These are phyloP conservation scores for Dioctria linearis DNA, from an alignment of 2,888 invertebrate species.

Conservation along the genomic window DNA sequence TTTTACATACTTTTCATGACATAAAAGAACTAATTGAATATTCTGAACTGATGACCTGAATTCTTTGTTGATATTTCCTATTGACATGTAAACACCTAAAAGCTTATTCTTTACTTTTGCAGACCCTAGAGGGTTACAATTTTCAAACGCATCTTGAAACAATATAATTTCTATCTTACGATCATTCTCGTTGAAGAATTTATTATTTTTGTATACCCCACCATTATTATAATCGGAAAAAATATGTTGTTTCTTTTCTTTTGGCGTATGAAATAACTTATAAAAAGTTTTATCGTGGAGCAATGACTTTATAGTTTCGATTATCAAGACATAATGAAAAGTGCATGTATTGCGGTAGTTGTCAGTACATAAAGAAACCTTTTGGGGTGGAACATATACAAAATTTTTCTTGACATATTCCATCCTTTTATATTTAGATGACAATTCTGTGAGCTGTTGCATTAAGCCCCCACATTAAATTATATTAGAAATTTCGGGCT, in stretches of 20 bases:
- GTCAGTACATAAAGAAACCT: background rate
- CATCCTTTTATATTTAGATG: background rate
- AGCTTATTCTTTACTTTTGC: conserved; percentile 19
- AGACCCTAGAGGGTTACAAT: conserved; percentile 28
- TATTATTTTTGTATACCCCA: background rate
- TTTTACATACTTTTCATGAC: conserved; percentile 19
- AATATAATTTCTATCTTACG: conserved; percentile 2
- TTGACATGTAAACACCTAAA: conserved; percentile 10
- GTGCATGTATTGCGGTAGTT: background rate
- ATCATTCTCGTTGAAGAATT: background rate
- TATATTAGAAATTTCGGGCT: background rate
- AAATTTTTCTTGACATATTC: background rate
- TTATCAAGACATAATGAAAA: background rate
- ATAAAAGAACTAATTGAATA: conserved; percentile 11
- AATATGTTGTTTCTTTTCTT: background rate
- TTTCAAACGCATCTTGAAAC: conserved; percentile 28
- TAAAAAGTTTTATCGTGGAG: background rate
- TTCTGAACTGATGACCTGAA: conserved; percentile 15
- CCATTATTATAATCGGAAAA: background rate
- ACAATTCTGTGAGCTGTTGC: background rate
- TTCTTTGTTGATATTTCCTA: conserved; percentile 11
- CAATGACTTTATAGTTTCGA: background rate
- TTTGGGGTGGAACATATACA: background rate
- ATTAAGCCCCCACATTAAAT: background rate
- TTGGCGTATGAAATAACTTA: background rate